A percentile compares a stretch with the other conserved stretches of the same genome.
phyloP scores from a whole-genome alignment of 2,113 vertebrate species.

The Thinocorus orbignyianus region DNA sequence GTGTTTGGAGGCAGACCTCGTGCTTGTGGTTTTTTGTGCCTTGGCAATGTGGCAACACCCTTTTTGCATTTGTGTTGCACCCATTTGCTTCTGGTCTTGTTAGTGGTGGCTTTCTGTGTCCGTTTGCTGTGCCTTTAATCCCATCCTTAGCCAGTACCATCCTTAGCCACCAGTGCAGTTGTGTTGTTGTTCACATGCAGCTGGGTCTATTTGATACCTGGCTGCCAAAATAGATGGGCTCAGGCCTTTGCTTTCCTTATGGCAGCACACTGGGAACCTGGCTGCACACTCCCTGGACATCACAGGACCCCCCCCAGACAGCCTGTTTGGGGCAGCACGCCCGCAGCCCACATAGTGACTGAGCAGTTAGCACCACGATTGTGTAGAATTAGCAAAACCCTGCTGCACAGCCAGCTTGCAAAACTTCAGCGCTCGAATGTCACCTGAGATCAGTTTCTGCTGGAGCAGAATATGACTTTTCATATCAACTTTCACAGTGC shows the following conservation, averaged over 20 bases:
- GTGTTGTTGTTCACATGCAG: too few species aligned
- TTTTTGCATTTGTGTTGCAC: background rate
- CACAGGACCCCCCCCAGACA: fast-evolving
- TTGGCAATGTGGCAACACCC: fast-evolving
- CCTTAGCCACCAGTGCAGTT: background rate
- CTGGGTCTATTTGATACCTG: fast-evolving
- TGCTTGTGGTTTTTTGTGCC: background rate
- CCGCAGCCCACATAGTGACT: fast-evolving
- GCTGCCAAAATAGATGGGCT: background rate
- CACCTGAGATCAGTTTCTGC: conserved; percentile 48
- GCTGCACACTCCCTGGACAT: background rate
- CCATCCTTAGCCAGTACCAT: background rate
- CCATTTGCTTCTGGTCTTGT: fast-evolving
- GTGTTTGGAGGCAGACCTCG: background rate
- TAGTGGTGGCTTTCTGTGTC: background rate
- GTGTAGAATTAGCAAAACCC: conserved; percentile 1
- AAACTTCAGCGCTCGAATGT: background rate
- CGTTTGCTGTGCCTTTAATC: background rate
- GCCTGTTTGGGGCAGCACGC: fast-evolving
- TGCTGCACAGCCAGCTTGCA: background rate
- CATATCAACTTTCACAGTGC: conserved; percentile 3
- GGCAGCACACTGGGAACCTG: background rate
- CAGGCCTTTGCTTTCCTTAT: background rate
- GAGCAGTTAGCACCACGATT: background rate
- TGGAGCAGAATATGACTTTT: conserved; percentile 13